Conservation (phyloP, 1,140 invertebrate genomes). For the Trissolcus basalis region DNA sequence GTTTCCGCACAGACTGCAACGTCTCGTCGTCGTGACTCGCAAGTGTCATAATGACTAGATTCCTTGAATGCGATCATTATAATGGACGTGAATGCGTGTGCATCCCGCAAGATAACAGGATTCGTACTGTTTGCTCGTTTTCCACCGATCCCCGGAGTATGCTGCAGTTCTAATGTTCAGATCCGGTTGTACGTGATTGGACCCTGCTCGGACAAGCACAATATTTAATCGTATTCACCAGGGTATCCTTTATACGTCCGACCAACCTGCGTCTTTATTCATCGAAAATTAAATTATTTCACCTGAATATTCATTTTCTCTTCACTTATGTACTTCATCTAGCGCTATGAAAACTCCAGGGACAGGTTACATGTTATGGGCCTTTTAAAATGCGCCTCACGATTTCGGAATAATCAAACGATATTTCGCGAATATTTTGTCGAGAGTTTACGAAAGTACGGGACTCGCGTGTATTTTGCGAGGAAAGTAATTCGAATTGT, state of each 20-base stretch:
- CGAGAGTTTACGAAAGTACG: too few relatives aligned
- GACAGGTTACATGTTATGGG: constrained; percentile 36
- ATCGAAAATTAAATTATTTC: constrained; percentile 52
- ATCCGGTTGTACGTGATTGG: constrained; percentile 62
- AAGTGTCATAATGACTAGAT: constrained; percentile 56
- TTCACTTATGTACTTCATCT: constrained; percentile 51
- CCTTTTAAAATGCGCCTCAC: constrained; percentile 22
- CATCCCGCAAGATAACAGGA: constrained; percentile 57
- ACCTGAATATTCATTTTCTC: constrained; percentile 57
- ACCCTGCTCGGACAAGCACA: constrained; percentile 61
- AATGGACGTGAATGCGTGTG: constrained; percentile 54
- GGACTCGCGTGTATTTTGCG: too few relatives aligned
- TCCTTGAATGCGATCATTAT: constrained; percentile 59
- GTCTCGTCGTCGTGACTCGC: constrained; percentile 47
- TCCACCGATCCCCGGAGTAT: constrained; percentile 56
- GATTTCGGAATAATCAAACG: constrained; percentile 20
- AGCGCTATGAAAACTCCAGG: constrained; percentile 40
- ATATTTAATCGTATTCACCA: constrained; percentile 63
- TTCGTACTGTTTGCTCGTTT: constrained; percentile 61
- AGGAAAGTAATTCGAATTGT: too few relatives aligned
- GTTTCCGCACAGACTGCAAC: constrained; percentile 46
- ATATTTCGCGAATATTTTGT: constrained; percentile 1
- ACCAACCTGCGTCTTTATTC: constrained; percentile 45
- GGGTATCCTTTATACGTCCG: constrained; percentile 49
- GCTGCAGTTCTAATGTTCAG: constrained; percentile 59